Evolutionary conservation across 2,113 vertebrate genomes (phyloP).

Genomic region (Rhinopomastus cyanomelas): DNA sequence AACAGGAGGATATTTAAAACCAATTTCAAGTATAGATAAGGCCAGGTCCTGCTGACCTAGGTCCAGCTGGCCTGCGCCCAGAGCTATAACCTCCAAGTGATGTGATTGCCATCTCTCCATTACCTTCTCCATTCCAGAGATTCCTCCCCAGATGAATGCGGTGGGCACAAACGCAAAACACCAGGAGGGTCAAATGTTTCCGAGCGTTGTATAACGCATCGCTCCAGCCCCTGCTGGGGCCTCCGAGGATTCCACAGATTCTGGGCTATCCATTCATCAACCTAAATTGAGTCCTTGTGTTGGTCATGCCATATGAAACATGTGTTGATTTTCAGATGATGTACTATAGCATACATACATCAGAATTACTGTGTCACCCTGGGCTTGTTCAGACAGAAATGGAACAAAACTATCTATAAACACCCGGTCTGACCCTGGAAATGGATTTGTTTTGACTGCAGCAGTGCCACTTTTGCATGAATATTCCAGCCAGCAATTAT

Average conservation of each 20-base stretch:
- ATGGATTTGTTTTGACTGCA: constrained; percentile 44
- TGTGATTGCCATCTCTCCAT: background rate
- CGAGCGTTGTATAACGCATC: background rate
- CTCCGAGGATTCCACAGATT: constrained; percentile 47
- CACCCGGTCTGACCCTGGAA: background rate
- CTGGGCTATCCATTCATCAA: constrained; percentile 49
- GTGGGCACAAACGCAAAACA: background rate
- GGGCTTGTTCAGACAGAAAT: background rate
- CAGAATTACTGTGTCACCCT: constrained; percentile 14
- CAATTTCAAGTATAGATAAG: constrained; percentile 4
- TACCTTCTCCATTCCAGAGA: background rate
- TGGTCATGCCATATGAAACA: background rate
- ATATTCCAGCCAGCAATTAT: constrained; percentile 37
- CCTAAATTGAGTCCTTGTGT: background rate
- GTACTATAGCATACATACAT: background rate
- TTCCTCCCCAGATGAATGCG: background rate
- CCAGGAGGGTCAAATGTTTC: background rate
- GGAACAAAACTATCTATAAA: background rate
- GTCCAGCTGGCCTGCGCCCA: constrained; percentile 1
- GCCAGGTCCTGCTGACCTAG: background rate
- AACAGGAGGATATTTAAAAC: constrained; percentile 14
- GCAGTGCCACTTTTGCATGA: background rate
- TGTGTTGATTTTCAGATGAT: constrained; percentile 9
- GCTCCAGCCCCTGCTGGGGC: background rate
- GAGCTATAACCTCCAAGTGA: background rate